Evolutionary conservation across 2,888 invertebrate genomes (phyloP).

Genomic region (Pelosia muscerda): DNA sequence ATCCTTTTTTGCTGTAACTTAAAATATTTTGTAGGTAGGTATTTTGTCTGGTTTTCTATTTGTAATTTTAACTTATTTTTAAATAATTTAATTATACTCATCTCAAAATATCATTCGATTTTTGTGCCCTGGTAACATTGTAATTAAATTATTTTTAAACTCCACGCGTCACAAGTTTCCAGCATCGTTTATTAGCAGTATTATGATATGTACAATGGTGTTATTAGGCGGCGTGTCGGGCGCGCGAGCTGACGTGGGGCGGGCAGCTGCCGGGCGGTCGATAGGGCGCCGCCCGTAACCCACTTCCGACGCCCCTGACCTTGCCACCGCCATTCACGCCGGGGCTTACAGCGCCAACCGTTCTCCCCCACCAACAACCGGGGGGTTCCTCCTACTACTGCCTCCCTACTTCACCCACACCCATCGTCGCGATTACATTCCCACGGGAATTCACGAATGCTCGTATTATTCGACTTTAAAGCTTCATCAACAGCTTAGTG

Average conservation of each 20-base stretch:
- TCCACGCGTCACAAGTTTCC: conserved; percentile 26
- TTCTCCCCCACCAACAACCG: conserved; percentile 42
- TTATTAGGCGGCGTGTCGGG: conserved; percentile 47
- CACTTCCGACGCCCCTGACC: conserved; percentile 86
- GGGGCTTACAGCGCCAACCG: conserved; percentile 70
- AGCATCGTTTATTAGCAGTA: conserved; percentile 40
- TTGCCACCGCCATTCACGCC: conserved; percentile 84
- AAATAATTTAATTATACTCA: not conserved
- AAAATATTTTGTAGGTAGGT: not conserved
- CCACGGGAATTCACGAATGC: conserved; percentile 67
- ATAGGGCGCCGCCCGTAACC: conserved; percentile 85
- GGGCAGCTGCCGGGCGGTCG: conserved; percentile 69
- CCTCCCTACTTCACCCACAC: conserved; percentile 35
- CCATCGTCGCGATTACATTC: conserved; percentile 48
- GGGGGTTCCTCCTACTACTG: conserved; percentile 23
- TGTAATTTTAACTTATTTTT: not conserved
- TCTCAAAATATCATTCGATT: not conserved
- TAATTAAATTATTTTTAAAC: not conserved
- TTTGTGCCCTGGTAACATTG: not conserved
- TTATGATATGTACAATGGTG: conserved; percentile 45
- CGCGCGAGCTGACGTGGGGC: conserved; percentile 36
- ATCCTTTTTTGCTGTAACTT: not conserved
- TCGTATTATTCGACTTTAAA: conserved; percentile 65
- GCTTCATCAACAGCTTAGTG: conserved; percentile 57
- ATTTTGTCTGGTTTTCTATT: not conserved